Conservation (phyloP, 2,888 invertebrate species). For the Hybos culiciformis region DNA sequence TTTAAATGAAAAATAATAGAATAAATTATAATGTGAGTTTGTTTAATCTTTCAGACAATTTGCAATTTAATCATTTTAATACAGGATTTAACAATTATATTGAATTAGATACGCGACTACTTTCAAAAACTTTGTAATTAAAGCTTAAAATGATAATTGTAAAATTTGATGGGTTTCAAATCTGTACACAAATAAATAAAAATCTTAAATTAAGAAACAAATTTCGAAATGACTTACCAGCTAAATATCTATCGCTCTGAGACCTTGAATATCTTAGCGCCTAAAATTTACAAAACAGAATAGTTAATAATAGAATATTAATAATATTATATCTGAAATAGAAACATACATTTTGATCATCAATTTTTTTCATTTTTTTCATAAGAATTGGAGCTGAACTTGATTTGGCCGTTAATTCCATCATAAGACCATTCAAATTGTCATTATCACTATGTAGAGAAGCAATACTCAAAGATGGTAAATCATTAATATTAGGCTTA, state of each 20-base stretch:
- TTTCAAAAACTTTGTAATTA: too few species aligned
- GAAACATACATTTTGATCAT: constrained; percentile 32
- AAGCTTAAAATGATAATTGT: too few species aligned
- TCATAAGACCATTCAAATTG: constrained; percentile 22
- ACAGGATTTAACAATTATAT: too few species aligned
- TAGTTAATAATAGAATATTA: neutral
- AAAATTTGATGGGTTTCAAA: too few species aligned
- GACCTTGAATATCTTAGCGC: constrained; percentile 35
- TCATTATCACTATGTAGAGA: constrained; percentile 33
- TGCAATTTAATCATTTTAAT: too few species aligned
- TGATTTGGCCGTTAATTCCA: constrained; percentile 33
- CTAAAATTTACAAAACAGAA: constrained; percentile 18
- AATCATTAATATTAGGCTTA: constrained; percentile 29
- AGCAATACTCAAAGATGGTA: constrained; percentile 35
- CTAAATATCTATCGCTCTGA: constrained; percentile 37
- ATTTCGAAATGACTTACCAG: constrained; percentile 31
- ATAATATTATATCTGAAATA: constrained; percentile 12
- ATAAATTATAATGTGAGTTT: too few species aligned
- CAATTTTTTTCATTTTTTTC: constrained; percentile 29
- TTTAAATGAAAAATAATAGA: too few species aligned
- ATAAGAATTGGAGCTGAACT: constrained; percentile 35
- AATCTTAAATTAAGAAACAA: too few species aligned
- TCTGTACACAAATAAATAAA: too few species aligned
- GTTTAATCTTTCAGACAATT: too few species aligned
- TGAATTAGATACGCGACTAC: too few species aligned